Base-by-base conservation (phyloP, 2,888 invertebrate genomes). In the Drosophila meridiana region DNA sequence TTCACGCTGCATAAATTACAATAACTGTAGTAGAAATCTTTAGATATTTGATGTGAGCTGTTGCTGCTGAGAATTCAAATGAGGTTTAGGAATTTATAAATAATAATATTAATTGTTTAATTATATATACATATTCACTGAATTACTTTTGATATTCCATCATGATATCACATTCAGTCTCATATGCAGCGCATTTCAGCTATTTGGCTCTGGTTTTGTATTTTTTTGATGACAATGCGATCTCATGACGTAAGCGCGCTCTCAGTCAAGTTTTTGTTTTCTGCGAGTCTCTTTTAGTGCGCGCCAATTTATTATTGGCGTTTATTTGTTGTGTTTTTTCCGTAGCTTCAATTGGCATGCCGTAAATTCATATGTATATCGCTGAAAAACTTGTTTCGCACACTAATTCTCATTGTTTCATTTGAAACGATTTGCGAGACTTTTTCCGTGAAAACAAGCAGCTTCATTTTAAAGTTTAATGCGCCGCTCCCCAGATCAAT, bases 181-280 rank as follows among this genome's bases (percentile, higher is more conserved):
- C 30, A 56, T n/a, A 38, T 50, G 34, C 13, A 40, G 13, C 20
- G 28, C 28, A 43, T 36, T 36, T 63, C 53, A 59, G 38, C 45
- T 28, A 61, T 40, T 70, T 61, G 26, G n/a, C 40, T 74, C n/a
- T 5, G 5, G 14, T 42, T 30, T 74, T 40, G 5, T 6, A 14
- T 61, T 48, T 48, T 69, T 69, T 52, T 34, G 47, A 64, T 65
- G 63, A 52, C 71, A 73, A 69, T 83, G 59, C 43, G 50, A 70
- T 69, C 63, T 60, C 64, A 83, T 83, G 87, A 84, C 83, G 83
- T 86, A 86, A 84, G 66, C 72, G 6, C n/a, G 55, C 61, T 61
- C 57, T 42, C 69, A 43, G 73, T 6, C 38, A 52, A 43, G 50
- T 47, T 64, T 43, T 47, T 55, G 5, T 28, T 28, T 36, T 32